phyloP scores from a whole-genome alignment of 1,140 invertebrate species.

The Harpegnathos saltator region DNA sequence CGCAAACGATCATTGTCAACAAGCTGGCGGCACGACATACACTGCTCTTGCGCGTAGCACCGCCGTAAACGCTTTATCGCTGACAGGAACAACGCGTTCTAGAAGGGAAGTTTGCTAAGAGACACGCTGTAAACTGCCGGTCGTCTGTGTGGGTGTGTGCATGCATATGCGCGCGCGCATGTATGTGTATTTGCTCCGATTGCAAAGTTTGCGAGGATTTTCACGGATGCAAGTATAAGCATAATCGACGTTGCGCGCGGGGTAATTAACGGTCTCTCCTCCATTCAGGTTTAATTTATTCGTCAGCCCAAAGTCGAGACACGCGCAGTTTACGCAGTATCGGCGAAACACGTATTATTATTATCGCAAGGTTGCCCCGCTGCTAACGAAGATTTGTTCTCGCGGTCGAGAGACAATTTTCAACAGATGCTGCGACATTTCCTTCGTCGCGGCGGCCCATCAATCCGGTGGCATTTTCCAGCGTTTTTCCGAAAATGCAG shows the following conservation, averaged over 20 bases:
- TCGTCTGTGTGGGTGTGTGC: too few relatives aligned
- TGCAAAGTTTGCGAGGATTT: background rate
- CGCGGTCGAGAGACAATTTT: too few relatives aligned
- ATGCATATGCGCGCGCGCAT: background rate
- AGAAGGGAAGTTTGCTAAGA: background rate
- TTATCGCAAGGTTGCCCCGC: too few relatives aligned
- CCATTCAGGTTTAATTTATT: constrained; percentile 9
- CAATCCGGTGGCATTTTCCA: constrained; percentile 1
- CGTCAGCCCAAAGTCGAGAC: background rate
- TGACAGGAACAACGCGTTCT: background rate
- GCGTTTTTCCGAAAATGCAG: too few relatives aligned
- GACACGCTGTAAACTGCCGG: background rate
- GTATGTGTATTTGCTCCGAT: background rate
- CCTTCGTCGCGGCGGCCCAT: background rate
- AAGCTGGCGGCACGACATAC: background rate
- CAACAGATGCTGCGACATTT: background rate
- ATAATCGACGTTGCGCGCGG: background rate
- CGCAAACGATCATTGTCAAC: constrained; percentile 35
- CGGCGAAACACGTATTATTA: background rate
- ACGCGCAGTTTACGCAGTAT: constrained; percentile 1
- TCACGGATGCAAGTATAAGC: background rate
- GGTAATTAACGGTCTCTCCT: background rate
- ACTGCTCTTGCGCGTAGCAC: background rate
- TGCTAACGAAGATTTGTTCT: too few relatives aligned
- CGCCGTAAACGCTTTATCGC: background rate